phyloP scores from a whole-genome alignment of 2,888 invertebrate genomes.

The Mythimna loreyi region DNA sequence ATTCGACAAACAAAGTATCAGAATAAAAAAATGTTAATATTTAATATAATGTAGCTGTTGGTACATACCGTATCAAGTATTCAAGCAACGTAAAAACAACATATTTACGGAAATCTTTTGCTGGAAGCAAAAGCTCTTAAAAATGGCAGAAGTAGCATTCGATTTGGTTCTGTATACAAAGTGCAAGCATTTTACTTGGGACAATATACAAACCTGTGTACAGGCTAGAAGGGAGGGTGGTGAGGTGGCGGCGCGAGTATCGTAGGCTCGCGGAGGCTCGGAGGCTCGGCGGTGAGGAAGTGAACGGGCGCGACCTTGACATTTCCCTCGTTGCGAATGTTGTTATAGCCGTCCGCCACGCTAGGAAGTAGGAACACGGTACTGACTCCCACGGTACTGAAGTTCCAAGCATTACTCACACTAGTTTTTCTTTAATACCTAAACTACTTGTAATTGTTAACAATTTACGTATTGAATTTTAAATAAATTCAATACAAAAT shows the following conservation, averaged over 20 bases:
- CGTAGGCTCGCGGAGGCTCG: constrained; percentile 62
- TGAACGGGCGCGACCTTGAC: constrained; percentile 88
- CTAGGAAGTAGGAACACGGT: constrained; percentile 65
- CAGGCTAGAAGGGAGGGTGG: constrained; percentile 47
- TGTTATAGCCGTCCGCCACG: constrained; percentile 65
- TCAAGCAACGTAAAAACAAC: constrained; percentile 29
- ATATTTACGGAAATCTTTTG: constrained; percentile 22
- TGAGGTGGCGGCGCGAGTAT: constrained; percentile 60
- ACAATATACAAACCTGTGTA: constrained; percentile 18
- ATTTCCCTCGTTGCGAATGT: constrained; percentile 83
- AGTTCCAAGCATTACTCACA: constrained; percentile 60
- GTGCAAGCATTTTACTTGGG: constrained; percentile 23
- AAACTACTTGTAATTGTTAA: background rate
- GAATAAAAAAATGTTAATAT: constrained; percentile 35
- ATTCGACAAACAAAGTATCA: constrained; percentile 1
- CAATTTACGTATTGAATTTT: constrained; percentile 7
- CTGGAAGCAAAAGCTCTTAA: constrained; percentile 19
- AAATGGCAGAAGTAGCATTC: constrained; percentile 19
- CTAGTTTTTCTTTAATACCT: constrained; percentile 25
- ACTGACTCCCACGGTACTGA: constrained; percentile 65
- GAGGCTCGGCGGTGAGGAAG: constrained; percentile 77
- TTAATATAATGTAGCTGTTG: constrained; percentile 12
- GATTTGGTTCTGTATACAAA: constrained; percentile 10
- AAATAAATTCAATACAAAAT: too few relatives aligned
- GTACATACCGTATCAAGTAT: constrained; percentile 26